Percentiles rank a stretch among this genome's conserved stretches.
Conservation (phyloP, 1,140 invertebrate genomes). For the Temnothorax curvispinosus region DNA sequence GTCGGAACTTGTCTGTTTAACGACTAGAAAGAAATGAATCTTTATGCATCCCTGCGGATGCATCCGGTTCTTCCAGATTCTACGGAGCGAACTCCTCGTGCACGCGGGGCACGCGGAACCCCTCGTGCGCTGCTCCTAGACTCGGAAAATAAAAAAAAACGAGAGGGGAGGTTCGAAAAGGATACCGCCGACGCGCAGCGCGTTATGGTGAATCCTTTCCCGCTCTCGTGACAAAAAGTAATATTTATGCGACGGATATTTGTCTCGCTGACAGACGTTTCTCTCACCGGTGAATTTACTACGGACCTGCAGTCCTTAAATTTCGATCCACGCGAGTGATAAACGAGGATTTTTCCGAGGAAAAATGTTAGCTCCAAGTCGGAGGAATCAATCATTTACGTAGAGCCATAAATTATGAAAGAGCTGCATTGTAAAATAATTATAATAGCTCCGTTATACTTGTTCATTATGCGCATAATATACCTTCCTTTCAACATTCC, state of each 20-base stretch:
- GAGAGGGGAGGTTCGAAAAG: constrained; percentile 29
- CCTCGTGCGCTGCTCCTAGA: constrained; percentile 16
- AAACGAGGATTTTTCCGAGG: not conserved
- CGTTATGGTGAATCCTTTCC: constrained; percentile 9
- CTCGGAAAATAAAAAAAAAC: constrained; percentile 34
- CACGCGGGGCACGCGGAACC: constrained; percentile 29
- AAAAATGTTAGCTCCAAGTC: not conserved
- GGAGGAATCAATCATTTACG: not conserved
- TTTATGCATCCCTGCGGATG: constrained; percentile 78
- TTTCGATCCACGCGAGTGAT: constrained; percentile 12
- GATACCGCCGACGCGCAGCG: constrained; percentile 12
- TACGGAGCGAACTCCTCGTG: constrained; percentile 26
- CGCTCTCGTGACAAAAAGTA: constrained; percentile 20
- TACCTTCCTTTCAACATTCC: not conserved
- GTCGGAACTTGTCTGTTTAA: not conserved
- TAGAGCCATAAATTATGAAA: constrained; percentile 5
- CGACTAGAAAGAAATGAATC: constrained; percentile 78
- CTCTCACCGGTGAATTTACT: constrained; percentile 29
- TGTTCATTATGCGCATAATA: not conserved
- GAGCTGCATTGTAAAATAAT: constrained; percentile 5
- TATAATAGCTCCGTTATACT: not conserved
- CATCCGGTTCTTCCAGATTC: constrained; percentile 76
- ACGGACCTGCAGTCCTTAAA: not conserved
- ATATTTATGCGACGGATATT: constrained; percentile 58
- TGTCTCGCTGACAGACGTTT: constrained; percentile 50